Evolutionary conservation across 2,113 vertebrate genomes (phyloP), one percentile per base, ranked within the genome.

Genomic region (Rhea americana): DNA sequence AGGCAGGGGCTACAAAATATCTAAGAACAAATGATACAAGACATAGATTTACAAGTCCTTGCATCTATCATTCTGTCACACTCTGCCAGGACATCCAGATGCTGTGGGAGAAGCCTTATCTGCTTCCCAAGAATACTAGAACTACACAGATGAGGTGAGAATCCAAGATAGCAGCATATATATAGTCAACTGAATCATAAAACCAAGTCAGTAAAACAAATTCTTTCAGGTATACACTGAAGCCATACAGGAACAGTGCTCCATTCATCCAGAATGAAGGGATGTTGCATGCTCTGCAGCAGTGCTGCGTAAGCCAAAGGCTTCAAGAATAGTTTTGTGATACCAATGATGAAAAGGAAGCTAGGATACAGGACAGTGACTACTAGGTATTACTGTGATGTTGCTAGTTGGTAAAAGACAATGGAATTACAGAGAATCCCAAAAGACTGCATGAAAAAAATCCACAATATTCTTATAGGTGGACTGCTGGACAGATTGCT

Each of bases 51-150:
- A 92, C 79, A 85, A 94, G 61, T 59, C 12, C 65, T 83, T 92
- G 35, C 75, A 96, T 96, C 87, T 89, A 83, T 96, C 94, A 92
- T 95, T 63, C 87, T 93, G 94, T 93, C 94, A 95, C 72, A 87
- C 25, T 62, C 80, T 77, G 93, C 90, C 85, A 95, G 85, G 85
- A 95, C 85, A 94, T 50, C 39, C 79, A 94, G 87, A 85, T 0
- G 0, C 81, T 2, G 1, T 82, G 67, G 37, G 72, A 93, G 59
- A 89, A 91, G 71, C 2, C 32, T 87, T 59, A 35, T 71, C 87
- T 94, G 72, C 82, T 92, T 92, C 87, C 37, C 67, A 95, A 67
- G 68, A 92, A 77, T 43, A 43, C 72, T 87, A 48, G 59, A 85
- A 74, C 37, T 89, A 63, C 20, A 55, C 66, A 71, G 71, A 87